Evolutionary conservation across 2,888 invertebrate genomes (phyloP).

Genomic region (Mimumesa dahlbomi): DNA sequence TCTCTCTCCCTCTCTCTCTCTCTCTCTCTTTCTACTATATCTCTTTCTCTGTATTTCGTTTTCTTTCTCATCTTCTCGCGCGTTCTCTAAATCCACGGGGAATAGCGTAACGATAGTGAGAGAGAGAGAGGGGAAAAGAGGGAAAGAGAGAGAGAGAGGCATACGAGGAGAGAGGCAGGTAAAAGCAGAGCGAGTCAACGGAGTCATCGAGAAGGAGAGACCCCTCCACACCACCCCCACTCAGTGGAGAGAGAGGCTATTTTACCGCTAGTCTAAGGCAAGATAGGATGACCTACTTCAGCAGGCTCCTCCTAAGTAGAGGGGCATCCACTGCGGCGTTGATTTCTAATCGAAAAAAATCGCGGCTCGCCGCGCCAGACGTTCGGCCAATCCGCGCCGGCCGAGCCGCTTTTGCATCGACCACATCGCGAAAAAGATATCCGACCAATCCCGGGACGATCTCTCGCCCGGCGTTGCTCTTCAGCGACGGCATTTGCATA

Average conservation of each 20-base stretch:
- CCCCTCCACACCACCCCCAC: constrained; percentile 67
- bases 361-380: constrained; percentile 63
- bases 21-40: neutral
- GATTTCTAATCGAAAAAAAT: constrained; percentile 79
- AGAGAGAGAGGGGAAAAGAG: constrained; percentile 1
- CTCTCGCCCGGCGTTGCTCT: constrained; percentile 35
- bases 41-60: neutral
- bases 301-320: constrained; percentile 79
- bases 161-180: constrained; percentile 5
- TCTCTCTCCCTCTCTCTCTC: neutral
- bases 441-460: constrained; percentile 65
- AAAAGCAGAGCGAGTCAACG: constrained; percentile 33
- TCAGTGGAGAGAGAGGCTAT: constrained; percentile 71
- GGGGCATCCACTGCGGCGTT: constrained; percentile 75
- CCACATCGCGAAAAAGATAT: constrained; percentile 49
- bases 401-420: constrained; percentile 61
- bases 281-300: constrained; percentile 79
- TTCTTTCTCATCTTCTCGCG: neutral
- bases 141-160: constrained; percentile 13
- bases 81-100: neutral
- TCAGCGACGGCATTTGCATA: constrained; percentile 53
- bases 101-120: neutral
- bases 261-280: constrained; percentile 70
- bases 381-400: constrained; percentile 64
- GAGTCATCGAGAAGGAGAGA: constrained; percentile 51